phyloP scores from a whole-genome alignment of 2,797 vertebrate genomes.

The Halcyon badia region DNA sequence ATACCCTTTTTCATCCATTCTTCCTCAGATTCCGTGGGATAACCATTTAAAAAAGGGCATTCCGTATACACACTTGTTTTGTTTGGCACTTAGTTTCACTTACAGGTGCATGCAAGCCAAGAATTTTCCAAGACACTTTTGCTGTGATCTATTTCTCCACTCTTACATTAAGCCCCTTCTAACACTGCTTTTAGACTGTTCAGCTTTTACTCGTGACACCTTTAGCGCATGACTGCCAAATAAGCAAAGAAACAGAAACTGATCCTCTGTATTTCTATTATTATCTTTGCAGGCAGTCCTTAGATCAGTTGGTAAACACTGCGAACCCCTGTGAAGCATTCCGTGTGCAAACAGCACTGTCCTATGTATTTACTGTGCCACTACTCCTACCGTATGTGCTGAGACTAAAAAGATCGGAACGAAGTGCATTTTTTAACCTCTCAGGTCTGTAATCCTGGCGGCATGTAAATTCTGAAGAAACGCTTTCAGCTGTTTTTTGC shows the following conservation, averaged over 20 bases:
- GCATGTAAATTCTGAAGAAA: neutral
- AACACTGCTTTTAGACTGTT: neutral
- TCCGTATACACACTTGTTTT: neutral
- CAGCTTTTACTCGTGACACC: neutral
- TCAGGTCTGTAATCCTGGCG: neutral
- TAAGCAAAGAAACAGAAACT: neutral
- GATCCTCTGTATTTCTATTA: neutral
- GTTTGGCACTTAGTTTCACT: neutral
- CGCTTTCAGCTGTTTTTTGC: neutral
- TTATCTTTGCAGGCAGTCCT: neutral
- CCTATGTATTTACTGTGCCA: neutral
- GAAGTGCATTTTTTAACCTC: neutral
- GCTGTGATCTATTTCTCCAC: neutral
- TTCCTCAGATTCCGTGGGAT: neutral
- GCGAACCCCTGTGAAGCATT: neutral
- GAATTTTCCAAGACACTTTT: neutral
- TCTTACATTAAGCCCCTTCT: neutral
- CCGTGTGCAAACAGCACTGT: slow-evolving; percentile 31
- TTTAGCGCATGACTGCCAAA: neutral
- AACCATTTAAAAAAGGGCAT: neutral
- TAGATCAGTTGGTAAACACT: neutral
- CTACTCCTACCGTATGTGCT: neutral
- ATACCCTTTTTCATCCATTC: neutral
- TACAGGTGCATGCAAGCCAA: neutral
- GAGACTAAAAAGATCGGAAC: neutral